Evolutionary conservation across 2,888 invertebrate genomes (phyloP), one percentile per base, ranked within the genome.

Genomic region (Sinotaia quadrata): DNA sequence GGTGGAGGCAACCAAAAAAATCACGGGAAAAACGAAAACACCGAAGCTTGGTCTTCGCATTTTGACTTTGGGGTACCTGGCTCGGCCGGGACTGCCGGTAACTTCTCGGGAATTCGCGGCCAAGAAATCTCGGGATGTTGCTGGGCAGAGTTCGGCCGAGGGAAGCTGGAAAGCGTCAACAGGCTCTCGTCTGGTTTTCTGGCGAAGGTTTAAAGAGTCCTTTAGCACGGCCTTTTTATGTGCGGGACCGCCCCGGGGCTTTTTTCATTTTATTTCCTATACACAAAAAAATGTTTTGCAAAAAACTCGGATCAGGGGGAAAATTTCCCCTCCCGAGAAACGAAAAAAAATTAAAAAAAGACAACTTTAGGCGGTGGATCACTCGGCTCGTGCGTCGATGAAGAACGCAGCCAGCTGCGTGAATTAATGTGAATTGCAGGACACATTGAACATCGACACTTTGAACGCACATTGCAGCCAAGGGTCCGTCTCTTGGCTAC

Each of bases 301-400:
- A n/a, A n/a, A n/a, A n/a, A n/a, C n/a, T n/a, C n/a, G n/a, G n/a
- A n/a, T n/a, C n/a, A n/a, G n/a, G n/a, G 31, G 10, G 10, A 18
- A n/a, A 10, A 18, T 27, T 33, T 33, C n/a, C 27, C 12, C 27
- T 57, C 27, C 12, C 7, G 41, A 41, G 41, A 41, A 41, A 41
- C 8, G 41, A 41, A 18, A 8, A 18, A 41, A 27, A 12, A 29
- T 33, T 8, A 21, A 33, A 52, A 34, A 4, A 34, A 4, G 24
- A 76, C 72, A 63, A 71, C 75, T 75, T 71, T 76, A 72, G 71
- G 73, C 75, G 75, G 72, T 75, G 90, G 90, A 91, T 90, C 90
- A 90, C 90, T 91, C 89, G 90, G 90, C 90, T 91, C 90, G 89
- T 89, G 89, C 88, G 89, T 91, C 91, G 90, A 91, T 91, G 91